Evolutionary conservation across 1,140 invertebrate species (phyloP).

Genomic region (Paralvinella palmiformis): DNA sequence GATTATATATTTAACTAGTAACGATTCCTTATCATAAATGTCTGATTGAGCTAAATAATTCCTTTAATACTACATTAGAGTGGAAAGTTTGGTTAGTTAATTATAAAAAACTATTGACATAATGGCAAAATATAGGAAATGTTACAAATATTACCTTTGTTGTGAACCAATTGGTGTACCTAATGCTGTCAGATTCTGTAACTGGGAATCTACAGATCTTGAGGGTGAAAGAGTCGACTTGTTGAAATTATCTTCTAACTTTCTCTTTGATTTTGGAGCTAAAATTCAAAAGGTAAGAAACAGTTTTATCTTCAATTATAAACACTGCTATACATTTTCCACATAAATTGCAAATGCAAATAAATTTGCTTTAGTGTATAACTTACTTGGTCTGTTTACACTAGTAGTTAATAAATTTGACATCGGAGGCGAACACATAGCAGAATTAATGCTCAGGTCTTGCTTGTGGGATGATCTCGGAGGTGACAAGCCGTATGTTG

Average conservation of each 20-base stretch:
- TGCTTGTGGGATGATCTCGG: constrained; percentile 7
- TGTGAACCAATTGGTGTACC: constrained; percentile 29
- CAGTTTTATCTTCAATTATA: not conserved
- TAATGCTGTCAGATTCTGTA: constrained; percentile 35
- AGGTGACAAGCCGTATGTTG: constrained; percentile 7
- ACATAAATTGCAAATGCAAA: not conserved
- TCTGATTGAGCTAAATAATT: too few relatives aligned
- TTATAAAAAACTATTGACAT: not conserved
- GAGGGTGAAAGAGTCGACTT: constrained; percentile 50
- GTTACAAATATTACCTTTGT: constrained; percentile 27
- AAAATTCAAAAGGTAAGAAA: not conserved
- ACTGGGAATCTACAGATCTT: constrained; percentile 52
- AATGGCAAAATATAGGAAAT: not conserved
- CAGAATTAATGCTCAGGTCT: constrained; percentile 14
- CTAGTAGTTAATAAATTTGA: not conserved
- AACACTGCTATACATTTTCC: not conserved
- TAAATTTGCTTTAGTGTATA: not conserved
- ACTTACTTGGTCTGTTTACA: constrained; percentile 12
- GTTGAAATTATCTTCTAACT: constrained; percentile 3
- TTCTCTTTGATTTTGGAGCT: constrained; percentile 24
- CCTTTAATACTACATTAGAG: too few relatives aligned
- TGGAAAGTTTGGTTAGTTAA: too few relatives aligned
- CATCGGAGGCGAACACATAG: constrained; percentile 14
- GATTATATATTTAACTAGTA: too few relatives aligned
- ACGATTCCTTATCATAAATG: too few relatives aligned